phyloP scores from a whole-genome alignment of 2,888 invertebrate species.

The Acanthoscelides obtectus region DNA sequence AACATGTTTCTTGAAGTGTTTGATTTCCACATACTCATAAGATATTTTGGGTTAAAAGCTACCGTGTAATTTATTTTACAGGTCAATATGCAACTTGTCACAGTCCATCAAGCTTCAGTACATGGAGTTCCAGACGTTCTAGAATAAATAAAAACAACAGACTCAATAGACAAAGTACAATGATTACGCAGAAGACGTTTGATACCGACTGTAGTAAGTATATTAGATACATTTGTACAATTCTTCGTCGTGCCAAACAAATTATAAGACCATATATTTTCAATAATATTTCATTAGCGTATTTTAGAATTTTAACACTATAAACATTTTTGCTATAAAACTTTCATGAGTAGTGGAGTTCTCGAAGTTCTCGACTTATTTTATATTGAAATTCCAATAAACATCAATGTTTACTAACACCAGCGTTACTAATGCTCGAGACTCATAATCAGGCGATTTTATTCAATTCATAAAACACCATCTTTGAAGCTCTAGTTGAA shows the following conservation, averaged over 20 bases:
- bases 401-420: not conserved
- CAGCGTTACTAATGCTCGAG: not conserved
- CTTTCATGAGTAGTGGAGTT: too few relatives aligned
- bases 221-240: too few relatives aligned
- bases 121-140: constrained; percentile 53
- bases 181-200: constrained; percentile 40
- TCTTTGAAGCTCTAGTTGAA: not conserved
- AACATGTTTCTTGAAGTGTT: too few relatives aligned
- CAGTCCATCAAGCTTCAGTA: constrained; percentile 54
- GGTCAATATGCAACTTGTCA: constrained; percentile 48
- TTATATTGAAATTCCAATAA: too few relatives aligned
- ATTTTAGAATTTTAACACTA: too few relatives aligned
- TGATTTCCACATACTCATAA: too few relatives aligned
- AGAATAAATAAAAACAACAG: constrained; percentile 37
- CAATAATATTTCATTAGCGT: too few relatives aligned
- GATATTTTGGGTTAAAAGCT: too few relatives aligned
- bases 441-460: not conserved
- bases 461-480: not conserved
- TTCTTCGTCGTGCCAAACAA: too few relatives aligned
- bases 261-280: too few relatives aligned
- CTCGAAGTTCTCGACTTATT: too few relatives aligned
- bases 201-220: constrained; percentile 38
- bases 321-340: too few relatives aligned
- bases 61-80: constrained; percentile 27
- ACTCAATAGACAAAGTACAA: constrained; percentile 50